These are phyloP conservation scores for Alligator mississippiensis DNA, from an alignment of 2,113 vertebrate genomes.

Conservation along the genomic window DNA sequence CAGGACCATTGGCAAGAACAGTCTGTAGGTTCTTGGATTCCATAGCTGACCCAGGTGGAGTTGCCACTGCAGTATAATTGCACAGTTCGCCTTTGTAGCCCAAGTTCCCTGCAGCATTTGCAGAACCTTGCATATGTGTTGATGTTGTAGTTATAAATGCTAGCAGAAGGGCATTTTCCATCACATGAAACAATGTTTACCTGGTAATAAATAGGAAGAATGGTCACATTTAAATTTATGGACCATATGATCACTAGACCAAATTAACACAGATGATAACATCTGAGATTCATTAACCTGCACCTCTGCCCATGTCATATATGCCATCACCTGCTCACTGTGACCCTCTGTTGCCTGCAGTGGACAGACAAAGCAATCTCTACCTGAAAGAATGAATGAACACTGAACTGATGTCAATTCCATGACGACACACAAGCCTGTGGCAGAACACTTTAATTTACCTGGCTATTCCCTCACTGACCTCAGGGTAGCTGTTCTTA, in stretches of 20 bases:
- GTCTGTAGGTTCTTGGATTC: conserved; percentile 96
- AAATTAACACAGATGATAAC: background rate
- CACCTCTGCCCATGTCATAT: no score
- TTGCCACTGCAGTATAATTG: conserved; percentile 95
- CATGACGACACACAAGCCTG: no score
- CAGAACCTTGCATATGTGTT: conserved; percentile 97
- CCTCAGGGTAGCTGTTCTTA: no score
- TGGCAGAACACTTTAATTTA: no score
- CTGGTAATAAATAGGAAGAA: conserved; percentile 70
- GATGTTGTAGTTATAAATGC: conserved; percentile 99
- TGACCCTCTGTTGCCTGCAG: no score
- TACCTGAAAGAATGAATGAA: no score
- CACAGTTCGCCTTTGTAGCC: conserved; percentile 90
- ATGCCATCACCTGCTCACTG: no score
- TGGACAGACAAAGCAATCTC: no score
- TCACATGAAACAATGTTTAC: conserved; percentile 98
- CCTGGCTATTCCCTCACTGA: no score
- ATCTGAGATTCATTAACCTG: no score
- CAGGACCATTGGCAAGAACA: conserved; percentile 99
- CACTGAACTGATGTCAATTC: no score
- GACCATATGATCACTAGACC: background rate
- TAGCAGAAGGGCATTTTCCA: conserved; percentile 96
- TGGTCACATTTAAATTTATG: background rate
- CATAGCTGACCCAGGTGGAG: conserved; percentile 94
- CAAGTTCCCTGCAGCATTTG: conserved; percentile 96